Conservation (phyloP, 2,113 vertebrate genomes). For the Cairina moschata region DNA sequence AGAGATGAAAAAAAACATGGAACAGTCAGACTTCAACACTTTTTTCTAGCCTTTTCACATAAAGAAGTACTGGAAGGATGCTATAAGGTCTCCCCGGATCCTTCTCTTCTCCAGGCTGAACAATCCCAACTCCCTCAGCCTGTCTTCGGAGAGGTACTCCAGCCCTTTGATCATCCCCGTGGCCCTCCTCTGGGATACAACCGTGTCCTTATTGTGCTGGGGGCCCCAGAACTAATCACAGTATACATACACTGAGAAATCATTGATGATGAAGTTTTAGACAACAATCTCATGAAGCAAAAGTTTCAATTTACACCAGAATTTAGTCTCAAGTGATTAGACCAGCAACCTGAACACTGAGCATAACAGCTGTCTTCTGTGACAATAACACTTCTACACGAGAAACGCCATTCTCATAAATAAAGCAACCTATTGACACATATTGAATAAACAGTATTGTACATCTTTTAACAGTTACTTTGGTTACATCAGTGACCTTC, state of each 20-base stretch:
- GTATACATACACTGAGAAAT: neutral
- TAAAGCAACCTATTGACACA: neutral
- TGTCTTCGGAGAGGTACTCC: too few species aligned
- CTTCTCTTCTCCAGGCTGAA: too few species aligned
- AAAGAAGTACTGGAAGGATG: neutral
- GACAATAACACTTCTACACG: neutral
- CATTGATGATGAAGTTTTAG: neutral
- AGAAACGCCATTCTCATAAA: neutral
- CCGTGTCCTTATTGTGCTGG: too few species aligned
- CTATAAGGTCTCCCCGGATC: too few species aligned
- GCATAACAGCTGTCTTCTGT: neutral
- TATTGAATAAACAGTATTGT: neutral
- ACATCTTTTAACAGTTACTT: neutral
- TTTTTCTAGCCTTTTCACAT: neutral
- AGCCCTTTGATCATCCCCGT: too few species aligned
- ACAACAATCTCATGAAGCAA: neutral
- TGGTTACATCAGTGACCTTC: neutral
- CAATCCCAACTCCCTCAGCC: too few species aligned
- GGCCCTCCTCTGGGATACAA: too few species aligned
- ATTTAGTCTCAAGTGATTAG: neutral
- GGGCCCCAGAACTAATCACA: too few species aligned
- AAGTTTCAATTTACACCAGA: neutral
- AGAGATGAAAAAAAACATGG: neutral
- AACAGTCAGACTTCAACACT: neutral
- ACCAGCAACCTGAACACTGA: neutral